Evolutionary conservation across 2,888 invertebrate species (phyloP), one percentile per base, ranked within the genome.

Genomic region (Neelides folsomi): DNA sequence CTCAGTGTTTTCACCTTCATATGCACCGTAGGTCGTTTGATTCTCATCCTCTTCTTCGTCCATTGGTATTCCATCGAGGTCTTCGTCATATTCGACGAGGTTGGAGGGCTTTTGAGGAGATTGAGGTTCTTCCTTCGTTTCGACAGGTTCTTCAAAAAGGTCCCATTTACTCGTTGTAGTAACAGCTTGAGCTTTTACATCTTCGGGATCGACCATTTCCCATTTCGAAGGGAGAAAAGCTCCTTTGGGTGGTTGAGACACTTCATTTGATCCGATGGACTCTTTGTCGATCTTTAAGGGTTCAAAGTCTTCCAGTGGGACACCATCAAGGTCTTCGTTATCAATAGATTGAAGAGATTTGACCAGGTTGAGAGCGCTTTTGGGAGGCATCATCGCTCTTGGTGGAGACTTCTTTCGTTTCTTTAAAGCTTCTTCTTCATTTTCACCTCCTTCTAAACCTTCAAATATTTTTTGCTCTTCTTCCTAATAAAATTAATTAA

Each of bases 171-270:
- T 86, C 0, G 86, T 86, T 13, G 63, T 63, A 1, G 83, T 86
- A 76, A 87, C 84, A 7, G 87, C 87, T 71, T 82, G 81, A 5
- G 81, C 82, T 69, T 86, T 85, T 7, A 80, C 75, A 69, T 83
- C 80, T 65, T 83, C 81, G 19, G 90, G 88, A 72, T 94, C 93
- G 19, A 97, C 86, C 42, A 85, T 86, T 76, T 97, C 94, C 95
- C 95, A 97, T 70, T 90, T 87, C 1, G 93, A 93, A 8, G 87
- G 86, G 52, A 90, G 83, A 73, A 94, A 89, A 12, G 80, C 81
- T 1, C 80, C 80, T 54, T 78, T 77, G 27, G 70, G 67, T 58
- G 65, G 27, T 7, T 27, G 15, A 9, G 27, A 54, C 52, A 36
- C n/a, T 18, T 36, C 15, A 8, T 8, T 15, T 15, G 13, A 18